Base-by-base conservation (phyloP, 2,113 vertebrate genomes). In the Pseudois nayaur region DNA sequence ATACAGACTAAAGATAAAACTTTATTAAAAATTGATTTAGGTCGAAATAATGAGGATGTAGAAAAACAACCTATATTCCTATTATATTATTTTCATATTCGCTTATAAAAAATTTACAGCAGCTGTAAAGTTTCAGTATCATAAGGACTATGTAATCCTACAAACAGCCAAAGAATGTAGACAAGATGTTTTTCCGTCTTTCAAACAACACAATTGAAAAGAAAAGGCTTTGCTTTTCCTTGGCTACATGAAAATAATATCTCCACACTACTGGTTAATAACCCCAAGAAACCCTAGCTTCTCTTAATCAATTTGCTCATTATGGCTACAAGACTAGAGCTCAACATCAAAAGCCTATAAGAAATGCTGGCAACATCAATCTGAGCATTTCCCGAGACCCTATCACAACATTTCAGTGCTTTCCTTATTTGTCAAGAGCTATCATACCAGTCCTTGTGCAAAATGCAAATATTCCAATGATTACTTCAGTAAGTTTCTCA, bases 391-490 rank as follows among this genome's bases (percentile, higher is more conserved):
- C 97, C 84, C 88, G 0, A 97, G 98, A 98, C 84, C 96, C 95
- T 97, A 88, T 94, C 90, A 96, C 95, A 97, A 91, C 82, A 88
- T 40, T 97, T 98, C 98, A 98, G 98, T 74, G 97, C 98, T 98
- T 98, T 97, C 98, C 97, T 98, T 98, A 96, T 97, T 98, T 91
- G 93, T 97, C 96, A 98, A 98, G 98, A 98, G 98, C 96, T 98
- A 98, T 97, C 98, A 98, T 36, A 90, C 89, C 94, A 97, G 98
- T 98, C 94, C 79, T 62, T 98, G 98, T 99, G 99, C 99, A 99
- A 99, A 99, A 98, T 96, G 98, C 99, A 99, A 99, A 98, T 96
- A 98, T 96, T 98, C 97, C 97, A 97, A 99, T 95, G 97, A 97
- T 81, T 64, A 83, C 36, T 96, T 97, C 95, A 85, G 29, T 23